These are phyloP conservation scores for Eupristina koningsbergeri DNA, from an alignment of 1,140 invertebrate species.

Conservation along the genomic window DNA sequence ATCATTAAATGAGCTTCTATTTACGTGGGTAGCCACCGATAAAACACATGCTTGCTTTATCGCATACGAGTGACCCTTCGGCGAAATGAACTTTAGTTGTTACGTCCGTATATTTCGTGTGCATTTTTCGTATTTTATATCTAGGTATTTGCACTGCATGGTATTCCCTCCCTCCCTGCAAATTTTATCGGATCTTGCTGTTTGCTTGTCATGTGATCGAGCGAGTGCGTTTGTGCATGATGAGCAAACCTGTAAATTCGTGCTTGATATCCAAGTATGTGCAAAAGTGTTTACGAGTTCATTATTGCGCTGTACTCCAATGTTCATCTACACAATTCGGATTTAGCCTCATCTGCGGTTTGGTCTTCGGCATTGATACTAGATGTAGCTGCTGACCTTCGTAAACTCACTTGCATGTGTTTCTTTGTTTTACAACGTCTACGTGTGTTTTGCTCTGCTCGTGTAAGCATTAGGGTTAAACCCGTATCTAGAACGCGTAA, in stretches of 20 bases:
- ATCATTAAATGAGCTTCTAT: constrained; percentile 65
- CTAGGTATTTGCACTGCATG: no score
- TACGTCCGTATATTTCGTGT: neutral
- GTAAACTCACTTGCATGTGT: neutral
- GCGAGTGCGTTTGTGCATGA: neutral
- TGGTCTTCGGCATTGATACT: neutral
- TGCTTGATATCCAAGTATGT: neutral
- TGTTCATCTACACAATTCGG: no score
- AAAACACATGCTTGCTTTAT: constrained; percentile 63
- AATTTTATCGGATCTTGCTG: no score
- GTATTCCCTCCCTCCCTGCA: no score
- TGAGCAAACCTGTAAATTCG: neutral
- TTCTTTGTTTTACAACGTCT: neutral
- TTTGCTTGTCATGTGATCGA: no score
- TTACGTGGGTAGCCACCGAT: constrained; percentile 64
- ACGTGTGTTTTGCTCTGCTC: neutral
- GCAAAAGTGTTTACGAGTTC: neutral
- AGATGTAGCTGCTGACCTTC: constrained; percentile 16
- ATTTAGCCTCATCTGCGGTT: no score
- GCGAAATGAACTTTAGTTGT: constrained; percentile 40
- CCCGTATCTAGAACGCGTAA: neutral
- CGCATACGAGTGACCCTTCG: neutral
- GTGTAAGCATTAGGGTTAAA: neutral
- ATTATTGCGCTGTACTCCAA: neutral
- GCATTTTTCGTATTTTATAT: neutral